Conservation (phyloP, 1,140 invertebrate species). For the Pantala flavescens region DNA sequence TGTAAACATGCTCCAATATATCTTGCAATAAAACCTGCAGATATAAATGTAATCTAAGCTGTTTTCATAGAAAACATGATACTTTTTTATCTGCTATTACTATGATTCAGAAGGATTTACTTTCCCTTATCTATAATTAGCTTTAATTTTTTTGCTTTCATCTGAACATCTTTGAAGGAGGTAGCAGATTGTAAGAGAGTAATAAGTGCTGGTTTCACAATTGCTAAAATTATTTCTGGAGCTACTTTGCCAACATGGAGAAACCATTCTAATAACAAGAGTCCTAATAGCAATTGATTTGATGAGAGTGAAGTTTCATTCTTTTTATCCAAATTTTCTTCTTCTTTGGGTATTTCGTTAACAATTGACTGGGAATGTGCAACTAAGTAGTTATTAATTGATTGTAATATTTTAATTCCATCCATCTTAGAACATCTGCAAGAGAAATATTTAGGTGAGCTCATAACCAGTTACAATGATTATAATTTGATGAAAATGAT, state of each 20-base stretch:
- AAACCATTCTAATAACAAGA: slow-evolving; percentile 21
- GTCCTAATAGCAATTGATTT: not conserved
- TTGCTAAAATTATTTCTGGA: not conserved
- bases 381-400: not conserved
- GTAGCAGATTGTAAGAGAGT: not conserved
- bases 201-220: not conserved
- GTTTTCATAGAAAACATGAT: not conserved
- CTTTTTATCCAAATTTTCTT: not conserved
- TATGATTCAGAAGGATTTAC: no score
- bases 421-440: not conserved
- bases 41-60: not conserved
- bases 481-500: no score
- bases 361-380: not conserved
- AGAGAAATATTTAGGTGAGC: not conserved
- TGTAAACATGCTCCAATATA: not conserved
- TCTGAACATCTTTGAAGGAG: not conserved
- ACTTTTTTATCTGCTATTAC: no score
- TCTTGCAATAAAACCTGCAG: not conserved
- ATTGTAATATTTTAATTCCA: not conserved
- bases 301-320: not conserved
- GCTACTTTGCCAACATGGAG: slow-evolving; percentile 17
- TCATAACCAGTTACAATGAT: no score
- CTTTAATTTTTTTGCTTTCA: slow-evolving; percentile 20
- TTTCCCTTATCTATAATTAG: slow-evolving; percentile 17
- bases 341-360: not conserved